These are phyloP conservation scores for Meta bourneti DNA, from an alignment of 2,888 invertebrate species.

Conservation along the genomic window DNA sequence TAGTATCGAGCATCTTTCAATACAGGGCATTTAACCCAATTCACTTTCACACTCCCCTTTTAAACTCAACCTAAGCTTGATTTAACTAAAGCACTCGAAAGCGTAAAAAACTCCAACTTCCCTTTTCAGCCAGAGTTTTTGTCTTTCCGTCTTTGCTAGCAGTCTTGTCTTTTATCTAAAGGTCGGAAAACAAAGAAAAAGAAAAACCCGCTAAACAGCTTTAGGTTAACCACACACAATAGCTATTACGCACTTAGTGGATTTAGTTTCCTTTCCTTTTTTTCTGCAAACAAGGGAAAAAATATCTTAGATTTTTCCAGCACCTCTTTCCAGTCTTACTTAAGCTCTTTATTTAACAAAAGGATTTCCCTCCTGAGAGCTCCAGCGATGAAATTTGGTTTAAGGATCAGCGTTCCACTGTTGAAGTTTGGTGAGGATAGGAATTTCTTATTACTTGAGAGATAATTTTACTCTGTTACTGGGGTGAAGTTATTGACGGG, in stretches of 20 bases:
- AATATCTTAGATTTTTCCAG: conserved; percentile 14
- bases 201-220: conserved; percentile 65
- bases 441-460: background rate
- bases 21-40: background rate
- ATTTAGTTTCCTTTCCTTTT: conserved; percentile 58
- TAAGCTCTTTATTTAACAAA: conserved; percentile 67
- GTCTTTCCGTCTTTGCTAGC: background rate
- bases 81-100: background rate
- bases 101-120: background rate
- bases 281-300: conserved; percentile 46
- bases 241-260: conserved; percentile 70
- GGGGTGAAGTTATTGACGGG: too few species aligned
- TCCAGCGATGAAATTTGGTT: conserved; percentile 48
- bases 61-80: background rate
- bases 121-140: conserved; percentile 10
- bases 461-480: conserved; percentile 1
- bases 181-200: conserved; percentile 18
- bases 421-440: background rate
- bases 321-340: background rate
- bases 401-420: conserved; percentile 22
- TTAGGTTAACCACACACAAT: conserved; percentile 73
- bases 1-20: too few species aligned
- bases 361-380: conserved; percentile 21
- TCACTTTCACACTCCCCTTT: background rate
- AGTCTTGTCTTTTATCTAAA: conserved; percentile 42